Evolutionary conservation across 2,888 invertebrate species (phyloP), one percentile per base, ranked within the genome.

Genomic region (Ptychoptera albimana): DNA sequence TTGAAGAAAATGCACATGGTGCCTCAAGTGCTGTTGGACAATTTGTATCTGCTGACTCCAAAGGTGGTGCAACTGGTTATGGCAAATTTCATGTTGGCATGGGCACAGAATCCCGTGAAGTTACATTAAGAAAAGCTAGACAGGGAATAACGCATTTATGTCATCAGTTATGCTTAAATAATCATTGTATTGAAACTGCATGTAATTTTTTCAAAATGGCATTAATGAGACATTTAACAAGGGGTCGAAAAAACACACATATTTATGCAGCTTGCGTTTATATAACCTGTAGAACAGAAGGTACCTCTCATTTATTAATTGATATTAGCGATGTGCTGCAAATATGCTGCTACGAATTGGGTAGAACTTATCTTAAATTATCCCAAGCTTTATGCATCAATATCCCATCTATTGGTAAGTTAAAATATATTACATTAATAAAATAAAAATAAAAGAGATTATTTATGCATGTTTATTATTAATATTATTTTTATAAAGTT

Each of bases 201-300:
- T 85, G 85, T 55, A 88, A 86, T 60, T 92, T 92, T 63, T 94
- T 91, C 64, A 91, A 89, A 67, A 82, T 91, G 83, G 91, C 91
- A 11, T 59, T 92, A 11, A 75, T 75, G 43, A 69, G 80, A 12
- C 82, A 88, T 54, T 66, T 92, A 39, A 98, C 97, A 0, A 77
- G 92, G 54, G 97, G 98, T 9, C 72, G 98, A 32, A 86, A 83
- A 52, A 82, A 86, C 50, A 77, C 81, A 11, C 87, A 91, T 57
- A 91, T 97, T 42, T 82, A 93, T 58, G 96, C 96, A 31, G 94
- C 97, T 23, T 98, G 97, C 64, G 83, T 98, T 2, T 98, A 98
- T 60, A 84, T 98, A 60, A 94, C 94, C 1, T 97, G 97, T 57
- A 74, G 97, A 50, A 85, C 87, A 2, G 93, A 96, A 66, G 87